Base-by-base conservation (phyloP, 2,113 vertebrate genomes). In the Nyctereutes procyonoides region DNA sequence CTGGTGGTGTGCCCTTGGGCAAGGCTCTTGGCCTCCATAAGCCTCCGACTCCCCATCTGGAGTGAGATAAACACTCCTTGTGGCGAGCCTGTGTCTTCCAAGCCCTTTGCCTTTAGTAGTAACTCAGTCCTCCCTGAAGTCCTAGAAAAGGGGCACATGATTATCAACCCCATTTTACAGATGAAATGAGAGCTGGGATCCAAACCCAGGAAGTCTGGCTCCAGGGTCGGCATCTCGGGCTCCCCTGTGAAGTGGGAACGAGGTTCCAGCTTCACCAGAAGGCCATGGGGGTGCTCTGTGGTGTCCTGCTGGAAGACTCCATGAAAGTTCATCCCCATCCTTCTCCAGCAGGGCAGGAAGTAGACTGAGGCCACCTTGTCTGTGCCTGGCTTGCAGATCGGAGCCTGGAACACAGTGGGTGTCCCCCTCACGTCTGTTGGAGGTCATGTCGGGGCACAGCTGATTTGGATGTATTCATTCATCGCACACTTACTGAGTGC, bases 91-190 rank as follows among this genome's bases (percentile, higher is more conserved):
- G 28, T 30, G 60, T n/a, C 58, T 24, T 22, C 83, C 48, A 1
- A 3, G 24, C 74, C 11, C 13, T 38, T n/a, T 48, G 55, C 1
- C 60, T 35, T 0, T 26, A 0, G 10, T 26, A 0, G 10, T 7
- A 0, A 7, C 35, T 43, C 96, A 4, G 19, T 60, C 7, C 32
- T 76, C 60, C 24, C 12, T 24, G 12, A 30, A 6, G 11, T 13
- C n/a, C 62, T 88, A 0, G 2, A 0, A 9, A 3, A 2, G 1
- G 55, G 60, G 16, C 1, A 20, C 11, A 5, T 4, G 12, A 2
- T 38, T 26, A 5, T 24, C 56, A 35, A 24, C 32, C 53, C 30
- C 32, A 19, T 43, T 15, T 38, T 7, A 48, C 48, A 51, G 67
- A 20, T 0, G n/a, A 63, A n/a, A 17, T 0, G 17, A 48, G 38